Conservation (phyloP, 2,888 invertebrate species). For the Tachystola acroxantha region DNA sequence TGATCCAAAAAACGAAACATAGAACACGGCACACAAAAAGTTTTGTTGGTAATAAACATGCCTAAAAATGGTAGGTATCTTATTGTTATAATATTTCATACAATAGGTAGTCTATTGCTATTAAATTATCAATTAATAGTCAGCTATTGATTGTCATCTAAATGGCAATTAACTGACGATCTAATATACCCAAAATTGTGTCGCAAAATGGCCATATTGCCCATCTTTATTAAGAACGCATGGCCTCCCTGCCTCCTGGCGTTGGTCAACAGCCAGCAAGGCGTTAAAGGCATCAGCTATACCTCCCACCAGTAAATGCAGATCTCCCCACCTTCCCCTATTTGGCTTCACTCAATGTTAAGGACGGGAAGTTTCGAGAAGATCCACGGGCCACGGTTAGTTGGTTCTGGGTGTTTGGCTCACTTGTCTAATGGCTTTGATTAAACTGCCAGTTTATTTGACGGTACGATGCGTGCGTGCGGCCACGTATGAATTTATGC, state of each 20-base stretch:
- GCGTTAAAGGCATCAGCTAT: slow-evolving; percentile 76
- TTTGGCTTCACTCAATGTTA: slow-evolving; percentile 16
- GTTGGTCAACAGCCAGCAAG: slow-evolving; percentile 75
- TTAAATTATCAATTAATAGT: no score
- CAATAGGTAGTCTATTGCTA: no score
- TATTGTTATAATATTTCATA: no score
- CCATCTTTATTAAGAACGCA: slow-evolving; percentile 76
- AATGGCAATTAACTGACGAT: no score
- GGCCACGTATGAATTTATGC: slow-evolving; percentile 75
- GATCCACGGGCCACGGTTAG: slow-evolving; percentile 43
- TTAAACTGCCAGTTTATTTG: slow-evolving; percentile 78
- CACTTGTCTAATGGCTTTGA: slow-evolving; percentile 77
- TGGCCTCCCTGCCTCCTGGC: slow-evolving; percentile 67
- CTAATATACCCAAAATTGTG: slow-evolving; percentile 41
- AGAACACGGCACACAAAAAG: no score
- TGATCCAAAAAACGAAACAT: no score
- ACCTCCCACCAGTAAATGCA: slow-evolving; percentile 52
- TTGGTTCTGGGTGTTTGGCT: slow-evolving; percentile 64
- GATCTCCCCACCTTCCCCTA: slow-evolving; percentile 38
- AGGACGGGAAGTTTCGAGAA: slow-evolving; percentile 30
- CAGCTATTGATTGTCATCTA: no score
- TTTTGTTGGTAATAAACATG: no score
- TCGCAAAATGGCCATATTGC: slow-evolving; percentile 58
- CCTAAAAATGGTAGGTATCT: no score
- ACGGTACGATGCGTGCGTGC: slow-evolving; percentile 72